Conservation (phyloP, 1,140 invertebrate species). For the Notospermus geniculatus region DNA sequence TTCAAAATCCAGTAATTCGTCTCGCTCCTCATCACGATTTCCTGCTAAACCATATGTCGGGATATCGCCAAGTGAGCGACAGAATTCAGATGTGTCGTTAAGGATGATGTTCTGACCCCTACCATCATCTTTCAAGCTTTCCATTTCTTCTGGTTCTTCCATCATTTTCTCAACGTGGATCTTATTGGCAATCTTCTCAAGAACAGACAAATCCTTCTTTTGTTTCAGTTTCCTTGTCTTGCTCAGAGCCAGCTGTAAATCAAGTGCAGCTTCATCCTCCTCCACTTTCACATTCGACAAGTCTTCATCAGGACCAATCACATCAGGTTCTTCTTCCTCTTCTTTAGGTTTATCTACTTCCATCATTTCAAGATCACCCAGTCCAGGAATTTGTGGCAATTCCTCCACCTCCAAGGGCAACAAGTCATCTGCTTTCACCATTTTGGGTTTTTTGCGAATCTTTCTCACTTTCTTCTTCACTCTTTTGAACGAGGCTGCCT, state of each 20-base stretch:
- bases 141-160: not conserved
- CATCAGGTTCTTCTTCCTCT: no score
- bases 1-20: slow-evolving; percentile 77
- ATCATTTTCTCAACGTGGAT: not conserved
- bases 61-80: slow-evolving; percentile 91
- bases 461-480: slow-evolving; percentile 80
- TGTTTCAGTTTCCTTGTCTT: slow-evolving; percentile 74
- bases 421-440: slow-evolving; percentile 64
- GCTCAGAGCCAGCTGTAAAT: slow-evolving; percentile 71
- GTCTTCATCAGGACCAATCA: slow-evolving; percentile 57
- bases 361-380: no score
- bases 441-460: slow-evolving; percentile 56
- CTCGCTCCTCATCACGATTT: slow-evolving; percentile 76
- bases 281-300: slow-evolving; percentile 62
- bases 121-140: no score
- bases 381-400: no score
- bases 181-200: slow-evolving; percentile 22
- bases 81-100: slow-evolving; percentile 96
- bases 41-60: slow-evolving; percentile 71
- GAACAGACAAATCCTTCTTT: slow-evolving; percentile 43
- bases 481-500: slow-evolving; percentile 82
- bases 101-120: slow-evolving; percentile 68
- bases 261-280: slow-evolving; percentile 76
- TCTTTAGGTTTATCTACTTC: no score
- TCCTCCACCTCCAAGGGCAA: slow-evolving; percentile 53